Evolutionary conservation across 1,140 invertebrate genomes (phyloP), one percentile per base, ranked within the genome.

Genomic region (Prorops nasuta): DNA sequence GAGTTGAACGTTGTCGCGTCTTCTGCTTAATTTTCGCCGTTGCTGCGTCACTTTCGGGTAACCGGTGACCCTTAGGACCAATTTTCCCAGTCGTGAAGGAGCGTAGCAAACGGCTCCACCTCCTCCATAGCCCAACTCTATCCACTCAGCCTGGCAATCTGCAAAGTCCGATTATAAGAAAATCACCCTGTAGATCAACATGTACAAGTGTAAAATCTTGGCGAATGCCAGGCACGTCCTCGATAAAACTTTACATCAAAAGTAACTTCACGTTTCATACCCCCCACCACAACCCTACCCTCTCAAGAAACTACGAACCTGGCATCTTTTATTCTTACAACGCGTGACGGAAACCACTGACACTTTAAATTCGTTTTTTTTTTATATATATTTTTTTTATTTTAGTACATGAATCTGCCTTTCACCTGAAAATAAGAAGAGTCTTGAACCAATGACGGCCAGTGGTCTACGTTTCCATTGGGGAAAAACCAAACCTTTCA

Each of bases 401-500:
- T n/a, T n/a, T n/a, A n/a, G n/a, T n/a, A n/a, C n/a, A n/a, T n/a
- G n/a, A n/a, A n/a, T n/a, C n/a, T n/a, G n/a, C n/a, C n/a, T n/a
- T n/a, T n/a, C 72, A 81, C 80, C 79, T 54, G 80, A 77, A 59
- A 79, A 83, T 45, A 84, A 79, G 59, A 84, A 80, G 28, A 86
- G 71, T 47, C 80, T 74, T n/a, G 81, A 82, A 51, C 82, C 83
- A 57, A 84, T 74, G 49, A 86, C 73, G 49, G 83, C 79, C 4
- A 84, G 74, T 7, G 79, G 74, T 46, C 83, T 71, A 35, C 79
- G 76, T 63, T 83, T 84, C 84, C 84, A 86, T 66, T 86, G 84
- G 8, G 85, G 85, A 62, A 85, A 84, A 42, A 86, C 85, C 49
- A 85, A 79, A 31, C 85, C 85, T 66, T 86, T 86, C 32, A 86